Base-by-base conservation (phyloP, 2,797 vertebrate species). In the Myotis vivesi region DNA sequence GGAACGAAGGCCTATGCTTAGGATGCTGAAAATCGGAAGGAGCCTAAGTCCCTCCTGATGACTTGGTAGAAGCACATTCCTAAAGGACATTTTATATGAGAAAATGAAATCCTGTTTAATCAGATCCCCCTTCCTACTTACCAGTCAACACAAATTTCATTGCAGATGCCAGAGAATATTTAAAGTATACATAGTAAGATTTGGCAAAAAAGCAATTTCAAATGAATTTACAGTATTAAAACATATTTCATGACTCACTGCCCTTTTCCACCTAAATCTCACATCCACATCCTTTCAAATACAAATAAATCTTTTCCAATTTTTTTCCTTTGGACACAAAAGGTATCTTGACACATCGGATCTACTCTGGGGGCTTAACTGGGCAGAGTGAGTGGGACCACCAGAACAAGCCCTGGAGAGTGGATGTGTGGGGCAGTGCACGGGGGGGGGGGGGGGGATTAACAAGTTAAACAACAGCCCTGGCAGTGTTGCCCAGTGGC, bases 211-310 rank as follows among this genome's bases (percentile, higher is more conserved):
- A 25, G 22, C 6, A 36, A 41, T 62, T 85, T 46, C 44, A 79
- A 90, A 86, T 57, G 80, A 8, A 88, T 49, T 85, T 62, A 62
- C 7, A 33, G 38, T 59, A 84, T 55, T 44, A 77, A 92, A 71
- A 76, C 23, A 6, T 44, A 81, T 53, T 53, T 94, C 64, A 41
- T 92, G 81, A 90, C 33, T 72, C 44, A 33, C 19, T 83, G 12
- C 81, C 69, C 69, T 92, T 66, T 44, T 55, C 46, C 69, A 82
- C 62, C 33, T 89, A 89, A 92, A 68, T 68, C 41, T 81, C 44
- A 94, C 15, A 68, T 55, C 25, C n/a, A 22, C n/a, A 75, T 83
- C 22, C 59, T 92, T 91, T 87, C 4, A 55, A 95, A 94, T 57
- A 17, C 80, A 76, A 93, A 44, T 66, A 73, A 89, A 72, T 66